Percentiles rank a stretch among this genome's conserved stretches.
phyloP scores from a whole-genome alignment of 2,113 vertebrate species.

The Rhegmatorhina hoffmannsi region DNA sequence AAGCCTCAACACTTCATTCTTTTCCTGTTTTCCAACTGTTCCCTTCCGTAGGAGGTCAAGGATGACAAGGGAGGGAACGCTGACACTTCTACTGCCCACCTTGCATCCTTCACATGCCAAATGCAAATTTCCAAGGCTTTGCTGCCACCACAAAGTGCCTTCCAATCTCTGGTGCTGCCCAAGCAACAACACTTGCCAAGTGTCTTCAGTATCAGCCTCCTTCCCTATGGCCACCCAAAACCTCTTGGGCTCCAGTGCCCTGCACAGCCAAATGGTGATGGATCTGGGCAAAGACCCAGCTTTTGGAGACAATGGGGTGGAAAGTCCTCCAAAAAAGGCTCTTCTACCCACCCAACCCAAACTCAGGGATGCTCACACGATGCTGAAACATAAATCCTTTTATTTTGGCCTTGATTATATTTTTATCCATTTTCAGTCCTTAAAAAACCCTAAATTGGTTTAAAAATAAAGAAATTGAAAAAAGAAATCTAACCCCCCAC shows the following conservation, averaged over 20 bases:
- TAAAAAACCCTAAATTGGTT: background rate
- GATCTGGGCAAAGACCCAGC: background rate
- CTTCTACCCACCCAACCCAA: background rate
- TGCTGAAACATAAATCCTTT: background rate
- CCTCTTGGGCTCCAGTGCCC: rapidly evolving
- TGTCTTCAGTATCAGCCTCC: rapidly evolving
- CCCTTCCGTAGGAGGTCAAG: background rate
- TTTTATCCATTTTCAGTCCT: background rate
- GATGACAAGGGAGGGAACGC: background rate
- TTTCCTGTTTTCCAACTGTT: background rate
- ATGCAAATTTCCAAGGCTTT: background rate
- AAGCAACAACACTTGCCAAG: background rate
- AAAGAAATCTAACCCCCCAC: background rate
- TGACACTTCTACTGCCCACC: background rate
- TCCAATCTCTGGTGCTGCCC: background rate
- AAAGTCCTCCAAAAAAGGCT: background rate
- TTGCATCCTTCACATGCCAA: background rate
- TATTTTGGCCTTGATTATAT: background rate
- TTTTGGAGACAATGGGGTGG: background rate
- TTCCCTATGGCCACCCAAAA: rapidly evolving
- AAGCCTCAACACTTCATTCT: background rate
- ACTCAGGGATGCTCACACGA: background rate
- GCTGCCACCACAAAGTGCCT: background rate
- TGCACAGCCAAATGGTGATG: background rate
- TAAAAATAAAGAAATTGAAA: background rate